Evolutionary conservation across 2,797 vertebrate species (phyloP).

Genomic region (Xenops minutus): DNA sequence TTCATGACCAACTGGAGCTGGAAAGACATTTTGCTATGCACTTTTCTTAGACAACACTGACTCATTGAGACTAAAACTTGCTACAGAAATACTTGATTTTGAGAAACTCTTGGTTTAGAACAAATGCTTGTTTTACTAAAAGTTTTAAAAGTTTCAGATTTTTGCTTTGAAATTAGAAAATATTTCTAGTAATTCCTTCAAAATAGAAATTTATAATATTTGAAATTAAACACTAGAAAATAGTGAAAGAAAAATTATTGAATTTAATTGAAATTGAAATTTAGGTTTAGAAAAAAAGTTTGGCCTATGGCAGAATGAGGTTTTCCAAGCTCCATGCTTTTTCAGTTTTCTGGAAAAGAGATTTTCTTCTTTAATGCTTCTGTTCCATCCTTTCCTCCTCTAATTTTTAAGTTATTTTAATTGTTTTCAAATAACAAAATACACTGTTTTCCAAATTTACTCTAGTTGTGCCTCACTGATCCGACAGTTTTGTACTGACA

Average conservation of each 20-base stretch:
- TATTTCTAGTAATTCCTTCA: background rate
- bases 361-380: background rate
- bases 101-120: background rate
- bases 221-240: background rate
- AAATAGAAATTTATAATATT: background rate
- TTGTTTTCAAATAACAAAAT: background rate
- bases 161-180: background rate
- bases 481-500: background rate
- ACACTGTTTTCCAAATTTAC: background rate
- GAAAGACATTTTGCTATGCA: background rate
- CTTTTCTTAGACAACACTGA: background rate
- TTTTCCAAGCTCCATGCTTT: background rate
- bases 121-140: background rate
- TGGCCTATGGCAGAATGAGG: accelerated
- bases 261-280: background rate
- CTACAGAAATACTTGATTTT: background rate
- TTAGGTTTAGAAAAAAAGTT: background rate
- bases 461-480: background rate
- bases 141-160: background rate
- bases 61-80: background rate
- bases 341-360: background rate
- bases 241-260: background rate
- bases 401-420: background rate
- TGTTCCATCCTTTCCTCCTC: background rate
- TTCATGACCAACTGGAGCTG: background rate